A percentile compares a stretch with the other conserved stretches of the same genome.
Evolutionary conservation across 1,140 invertebrate species (phyloP).

Genomic region (Pogonomyrmex californicus): DNA sequence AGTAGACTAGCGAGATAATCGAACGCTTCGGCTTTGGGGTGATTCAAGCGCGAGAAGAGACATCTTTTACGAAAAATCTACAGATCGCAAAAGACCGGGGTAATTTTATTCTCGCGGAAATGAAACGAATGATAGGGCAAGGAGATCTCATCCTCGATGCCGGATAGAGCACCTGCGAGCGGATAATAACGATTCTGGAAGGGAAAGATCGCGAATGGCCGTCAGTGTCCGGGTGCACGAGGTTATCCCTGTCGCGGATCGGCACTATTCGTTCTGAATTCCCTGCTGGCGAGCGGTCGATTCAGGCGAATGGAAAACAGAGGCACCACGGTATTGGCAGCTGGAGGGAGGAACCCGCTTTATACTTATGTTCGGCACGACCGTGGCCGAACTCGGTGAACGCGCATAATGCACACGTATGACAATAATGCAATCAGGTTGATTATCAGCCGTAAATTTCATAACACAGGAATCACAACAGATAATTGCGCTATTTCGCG

Average conservation of each 20-base stretch:
- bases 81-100: conserved; percentile 8
- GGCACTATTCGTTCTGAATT: conserved; percentile 78
- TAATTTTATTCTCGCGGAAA: conserved; percentile 24
- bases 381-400: conserved; percentile 69
- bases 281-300: conserved; percentile 66
- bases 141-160: conserved; percentile 57
- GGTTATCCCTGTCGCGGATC: conserved; percentile 79
- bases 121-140: neutral
- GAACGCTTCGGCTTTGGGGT: conserved; percentile 16
- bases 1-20: conserved; percentile 9
- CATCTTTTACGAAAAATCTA: neutral
- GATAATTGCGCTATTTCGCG: neutral
- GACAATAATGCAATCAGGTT: conserved; percentile 61
- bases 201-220: conserved; percentile 66
- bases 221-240: conserved; percentile 79
- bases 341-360: conserved; percentile 68
- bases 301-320: conserved; percentile 54
- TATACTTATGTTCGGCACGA: conserved; percentile 60
- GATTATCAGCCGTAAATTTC: conserved; percentile 14
- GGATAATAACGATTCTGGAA: conserved; percentile 71
- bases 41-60: neutral
- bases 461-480: neutral
- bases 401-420: conserved; percentile 29
- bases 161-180: conserved; percentile 69
- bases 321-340: conserved; percentile 29